These are phyloP conservation scores for Iphiclides podalirius DNA, from an alignment of 2,888 invertebrate species.

Conservation along the genomic window DNA sequence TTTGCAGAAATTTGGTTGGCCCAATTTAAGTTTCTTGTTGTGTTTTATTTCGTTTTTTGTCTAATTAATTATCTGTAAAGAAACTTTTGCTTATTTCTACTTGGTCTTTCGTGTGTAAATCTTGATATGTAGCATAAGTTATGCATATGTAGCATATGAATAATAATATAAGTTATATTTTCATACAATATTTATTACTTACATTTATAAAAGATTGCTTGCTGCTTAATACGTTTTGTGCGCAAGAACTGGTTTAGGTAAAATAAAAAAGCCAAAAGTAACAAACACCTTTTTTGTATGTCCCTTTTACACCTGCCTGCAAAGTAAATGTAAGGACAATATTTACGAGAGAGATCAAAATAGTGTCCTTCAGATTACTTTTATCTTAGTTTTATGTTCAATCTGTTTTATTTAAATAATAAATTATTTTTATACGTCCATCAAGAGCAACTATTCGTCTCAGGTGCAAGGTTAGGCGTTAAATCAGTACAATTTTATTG, in stretches of 20 bases:
- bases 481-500: no score
- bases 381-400: background rate
- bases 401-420: background rate
- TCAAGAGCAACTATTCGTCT: no score
- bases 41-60: no score
- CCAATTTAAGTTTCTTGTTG: no score
- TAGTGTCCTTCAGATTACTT: background rate
- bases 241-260: slow-evolving; percentile 11
- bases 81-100: no score
- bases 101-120: no score
- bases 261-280: slow-evolving; percentile 11
- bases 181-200: no score
- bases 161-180: no score
- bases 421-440: background rate
- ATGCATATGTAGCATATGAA: no score
- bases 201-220: background rate
- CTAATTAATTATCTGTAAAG: no score
- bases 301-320: slow-evolving; percentile 16
- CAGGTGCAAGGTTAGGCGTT: background rate
- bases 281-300: slow-evolving; percentile 19
- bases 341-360: slow-evolving; percentile 4
- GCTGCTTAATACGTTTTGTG: slow-evolving; percentile 9
- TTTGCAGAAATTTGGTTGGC: no score
- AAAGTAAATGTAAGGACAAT: slow-evolving; percentile 9
- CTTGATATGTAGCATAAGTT: no score